These are phyloP conservation scores for Drosophila borborema DNA, from an alignment of 2,888 invertebrate species.

Conservation along the genomic window DNA sequence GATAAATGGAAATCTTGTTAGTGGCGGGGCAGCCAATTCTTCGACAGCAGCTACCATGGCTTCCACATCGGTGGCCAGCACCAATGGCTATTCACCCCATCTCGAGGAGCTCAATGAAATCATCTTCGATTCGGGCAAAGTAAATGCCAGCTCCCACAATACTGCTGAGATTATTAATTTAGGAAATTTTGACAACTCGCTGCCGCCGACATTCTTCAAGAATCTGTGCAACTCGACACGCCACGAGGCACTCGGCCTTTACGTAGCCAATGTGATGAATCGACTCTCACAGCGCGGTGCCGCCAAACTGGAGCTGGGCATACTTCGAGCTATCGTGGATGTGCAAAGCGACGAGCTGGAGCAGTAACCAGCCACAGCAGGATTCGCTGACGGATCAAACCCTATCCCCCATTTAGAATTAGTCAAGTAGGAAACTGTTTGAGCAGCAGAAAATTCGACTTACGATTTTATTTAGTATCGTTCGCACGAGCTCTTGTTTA, in stretches of 20 bases:
- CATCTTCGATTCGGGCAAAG: conserved; percentile 75
- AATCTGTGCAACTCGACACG: conserved; percentile 84
- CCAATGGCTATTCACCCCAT: conserved; percentile 82
- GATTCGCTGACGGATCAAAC: background rate
- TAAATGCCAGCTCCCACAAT: conserved; percentile 42
- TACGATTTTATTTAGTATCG: conserved; percentile 21
- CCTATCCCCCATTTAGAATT: conserved; percentile 15
- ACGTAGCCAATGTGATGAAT: conserved; percentile 84
- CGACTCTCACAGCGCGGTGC: conserved; percentile 80
- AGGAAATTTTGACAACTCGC: conserved; percentile 82
- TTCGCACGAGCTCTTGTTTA: conserved; percentile 25
- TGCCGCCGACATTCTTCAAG: conserved; percentile 84
- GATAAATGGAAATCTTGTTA: conserved; percentile 53
- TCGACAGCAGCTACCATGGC: conserved; percentile 77
- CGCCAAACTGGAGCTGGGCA: conserved; percentile 82
- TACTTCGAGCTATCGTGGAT: conserved; percentile 84
- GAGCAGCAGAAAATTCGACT: conserved; percentile 16
- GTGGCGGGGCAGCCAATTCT: conserved; percentile 60
- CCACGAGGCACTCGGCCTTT: conserved; percentile 83
- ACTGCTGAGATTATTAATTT: conserved; percentile 79
- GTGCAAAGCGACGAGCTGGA: conserved; percentile 83
- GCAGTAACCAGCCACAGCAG: conserved; percentile 56
- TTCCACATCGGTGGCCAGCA: conserved; percentile 74
- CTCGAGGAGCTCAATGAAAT: conserved; percentile 83
- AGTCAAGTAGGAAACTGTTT: conserved; percentile 19